Evolutionary conservation across 1,140 invertebrate genomes (phyloP).

Genomic region (Brachionus plicatilis): DNA sequence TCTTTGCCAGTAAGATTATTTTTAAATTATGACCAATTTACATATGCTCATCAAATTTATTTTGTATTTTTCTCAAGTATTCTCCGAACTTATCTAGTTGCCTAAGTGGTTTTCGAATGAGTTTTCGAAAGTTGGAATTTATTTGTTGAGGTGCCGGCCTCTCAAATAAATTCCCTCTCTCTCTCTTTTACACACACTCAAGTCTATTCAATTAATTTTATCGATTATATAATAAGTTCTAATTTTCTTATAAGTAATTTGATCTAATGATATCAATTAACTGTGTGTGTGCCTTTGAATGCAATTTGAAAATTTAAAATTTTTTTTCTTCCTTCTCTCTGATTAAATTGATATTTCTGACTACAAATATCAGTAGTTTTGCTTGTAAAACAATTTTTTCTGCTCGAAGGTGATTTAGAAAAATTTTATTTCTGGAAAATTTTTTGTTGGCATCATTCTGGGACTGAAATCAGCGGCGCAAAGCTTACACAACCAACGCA

Average conservation of each 20-base stretch:
- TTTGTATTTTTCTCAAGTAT: background rate
- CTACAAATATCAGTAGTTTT: background rate
- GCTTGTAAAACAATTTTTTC: background rate
- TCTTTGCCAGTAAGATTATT: constrained; percentile 5
- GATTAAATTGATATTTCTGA: background rate
- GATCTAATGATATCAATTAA: constrained; percentile 1
- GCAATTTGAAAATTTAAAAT: background rate
- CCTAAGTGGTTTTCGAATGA: background rate
- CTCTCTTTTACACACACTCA: background rate
- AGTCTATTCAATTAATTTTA: background rate
- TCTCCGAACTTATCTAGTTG: background rate
- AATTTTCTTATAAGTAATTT: background rate
- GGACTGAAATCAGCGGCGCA: too few relatives aligned
- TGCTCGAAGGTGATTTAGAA: background rate
- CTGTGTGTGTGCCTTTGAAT: background rate
- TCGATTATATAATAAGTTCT: background rate
- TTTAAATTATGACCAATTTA: background rate
- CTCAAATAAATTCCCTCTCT: too few relatives aligned
- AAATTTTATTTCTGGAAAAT: background rate
- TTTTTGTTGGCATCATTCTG: too few relatives aligned
- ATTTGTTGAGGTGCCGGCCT: too few relatives aligned
- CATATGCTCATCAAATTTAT: too few relatives aligned
- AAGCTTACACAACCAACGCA: too few relatives aligned
- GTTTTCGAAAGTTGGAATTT: background rate
- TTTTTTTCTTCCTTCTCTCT: background rate